Percentiles rank a stretch among this genome's conserved stretches.
These are phyloP conservation scores for Cranoglanis bouderius DNA, from an alignment of 2,113 vertebrate genomes.

Conservation along the genomic window DNA sequence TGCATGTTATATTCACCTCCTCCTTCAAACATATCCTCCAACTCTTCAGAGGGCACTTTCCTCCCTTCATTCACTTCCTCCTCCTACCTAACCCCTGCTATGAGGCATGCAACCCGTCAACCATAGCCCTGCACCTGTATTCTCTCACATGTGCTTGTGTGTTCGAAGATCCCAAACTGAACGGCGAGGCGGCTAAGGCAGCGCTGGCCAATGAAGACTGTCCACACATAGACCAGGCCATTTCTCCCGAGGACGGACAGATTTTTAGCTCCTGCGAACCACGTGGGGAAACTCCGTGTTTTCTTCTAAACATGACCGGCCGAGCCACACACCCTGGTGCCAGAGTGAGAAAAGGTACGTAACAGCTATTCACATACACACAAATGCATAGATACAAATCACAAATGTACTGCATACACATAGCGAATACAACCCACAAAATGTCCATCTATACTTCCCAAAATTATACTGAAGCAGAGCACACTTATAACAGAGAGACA, in stretches of 20 bases:
- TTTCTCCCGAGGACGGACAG: conserved; percentile 84
- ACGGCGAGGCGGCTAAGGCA: conserved; percentile 90
- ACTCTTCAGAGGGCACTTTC: not conserved
- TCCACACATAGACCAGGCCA: conserved; percentile 93
- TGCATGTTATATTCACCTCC: not conserved
- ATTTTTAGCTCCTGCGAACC: conserved; percentile 83
- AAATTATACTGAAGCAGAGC: conserved; percentile 45
- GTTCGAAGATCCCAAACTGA: conserved; percentile 94
- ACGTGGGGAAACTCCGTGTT: conserved; percentile 84
- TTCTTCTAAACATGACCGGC: conserved; percentile 89
- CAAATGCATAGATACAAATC: conserved; percentile 10
- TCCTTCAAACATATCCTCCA: not conserved
- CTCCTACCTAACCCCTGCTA: conserved; percentile 5
- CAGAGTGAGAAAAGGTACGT: conserved; percentile 94
- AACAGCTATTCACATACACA: conserved; percentile 51
- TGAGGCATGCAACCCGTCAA: conserved; percentile 33
- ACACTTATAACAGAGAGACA: conserved; percentile 51
- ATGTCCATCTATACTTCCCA: not conserved
- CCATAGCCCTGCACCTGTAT: conserved; percentile 60
- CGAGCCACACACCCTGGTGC: conserved; percentile 84
- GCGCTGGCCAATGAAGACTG: conserved; percentile 93
- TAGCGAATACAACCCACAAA: not conserved
- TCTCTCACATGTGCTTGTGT: conserved; percentile 83
- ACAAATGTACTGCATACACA: conserved; percentile 1
- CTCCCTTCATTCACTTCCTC: not conserved